Evolutionary conservation across 1,140 invertebrate species (phyloP).

Genomic region (Armadillidium nasatum): DNA sequence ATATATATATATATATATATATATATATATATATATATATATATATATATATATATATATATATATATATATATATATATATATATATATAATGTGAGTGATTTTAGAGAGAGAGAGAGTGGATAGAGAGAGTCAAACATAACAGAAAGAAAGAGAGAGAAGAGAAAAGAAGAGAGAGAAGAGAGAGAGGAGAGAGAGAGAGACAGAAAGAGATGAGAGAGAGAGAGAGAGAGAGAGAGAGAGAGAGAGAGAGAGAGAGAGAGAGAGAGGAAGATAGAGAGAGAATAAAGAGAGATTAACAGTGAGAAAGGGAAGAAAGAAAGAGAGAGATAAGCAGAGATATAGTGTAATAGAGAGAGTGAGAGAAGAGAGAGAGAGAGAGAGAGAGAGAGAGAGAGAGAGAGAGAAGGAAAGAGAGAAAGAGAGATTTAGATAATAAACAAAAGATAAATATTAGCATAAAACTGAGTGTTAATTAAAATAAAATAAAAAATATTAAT

Average conservation of each 20-base stretch:
- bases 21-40: not conserved
- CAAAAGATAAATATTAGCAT: too few relatives aligned
- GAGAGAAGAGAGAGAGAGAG: not conserved
- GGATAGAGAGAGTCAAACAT: not conserved
- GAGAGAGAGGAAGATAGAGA: not conserved
- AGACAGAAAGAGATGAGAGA: not conserved
- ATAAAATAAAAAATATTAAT: too few relatives aligned
- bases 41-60: not conserved
- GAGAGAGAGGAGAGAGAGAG: not conserved
- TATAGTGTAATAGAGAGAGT: not conserved
- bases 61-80: slow-evolving; percentile 3
- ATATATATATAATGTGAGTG: not conserved
- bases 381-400: not conserved
- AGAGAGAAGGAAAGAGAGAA: not conserved
- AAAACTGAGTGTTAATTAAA: too few relatives aligned
- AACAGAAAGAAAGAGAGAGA: not conserved
- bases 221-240: not conserved
- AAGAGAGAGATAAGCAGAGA: too few relatives aligned
- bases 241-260: not conserved
- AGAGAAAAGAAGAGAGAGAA: not conserved
- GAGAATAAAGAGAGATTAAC: not conserved
- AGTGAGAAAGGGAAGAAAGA: not conserved
- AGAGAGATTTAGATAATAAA: not conserved
- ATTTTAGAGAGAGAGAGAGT: not conserved
- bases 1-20: not conserved